Conservation (phyloP, 2,888 invertebrate genomes). For the Ormyrus thymus region DNA sequence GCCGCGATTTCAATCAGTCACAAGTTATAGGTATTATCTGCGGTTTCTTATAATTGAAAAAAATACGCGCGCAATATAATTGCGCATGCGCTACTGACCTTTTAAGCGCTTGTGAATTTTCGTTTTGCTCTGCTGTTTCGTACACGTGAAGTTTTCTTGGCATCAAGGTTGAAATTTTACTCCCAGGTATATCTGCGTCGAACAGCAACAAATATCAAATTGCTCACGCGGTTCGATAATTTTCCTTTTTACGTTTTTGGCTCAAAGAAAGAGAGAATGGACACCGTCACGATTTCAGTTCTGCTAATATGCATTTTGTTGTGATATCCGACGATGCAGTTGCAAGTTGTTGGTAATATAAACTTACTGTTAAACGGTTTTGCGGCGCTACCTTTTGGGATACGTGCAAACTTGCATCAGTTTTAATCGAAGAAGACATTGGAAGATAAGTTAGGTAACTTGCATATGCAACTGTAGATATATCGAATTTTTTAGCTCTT, state of each 20-base stretch:
- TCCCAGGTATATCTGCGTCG: too few relatives aligned
- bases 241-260: neutral
- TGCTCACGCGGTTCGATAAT: too few relatives aligned
- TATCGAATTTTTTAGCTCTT: too few relatives aligned
- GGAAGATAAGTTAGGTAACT: neutral
- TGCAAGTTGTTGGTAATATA: neutral
- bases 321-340: neutral
- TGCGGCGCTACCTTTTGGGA: conserved; percentile 23
- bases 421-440: too few relatives aligned
- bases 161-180: conserved; percentile 17
- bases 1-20: too few relatives aligned
- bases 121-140: too few relatives aligned
- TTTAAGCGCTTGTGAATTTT: neutral
- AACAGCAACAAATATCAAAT: too few relatives aligned
- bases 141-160: neutral
- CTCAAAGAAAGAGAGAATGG: neutral
- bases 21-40: too few relatives aligned
- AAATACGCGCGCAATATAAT: conserved; percentile 5
- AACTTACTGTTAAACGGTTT: neutral
- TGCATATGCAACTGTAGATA: too few relatives aligned
- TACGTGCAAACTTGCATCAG: too few relatives aligned
- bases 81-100: conserved; percentile 14
- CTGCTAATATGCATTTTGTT: conserved; percentile 8
- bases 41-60: neutral
- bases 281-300: neutral